Conservation (phyloP, 1,140 invertebrate species). For the Zeugodacus cucurbitae region DNA sequence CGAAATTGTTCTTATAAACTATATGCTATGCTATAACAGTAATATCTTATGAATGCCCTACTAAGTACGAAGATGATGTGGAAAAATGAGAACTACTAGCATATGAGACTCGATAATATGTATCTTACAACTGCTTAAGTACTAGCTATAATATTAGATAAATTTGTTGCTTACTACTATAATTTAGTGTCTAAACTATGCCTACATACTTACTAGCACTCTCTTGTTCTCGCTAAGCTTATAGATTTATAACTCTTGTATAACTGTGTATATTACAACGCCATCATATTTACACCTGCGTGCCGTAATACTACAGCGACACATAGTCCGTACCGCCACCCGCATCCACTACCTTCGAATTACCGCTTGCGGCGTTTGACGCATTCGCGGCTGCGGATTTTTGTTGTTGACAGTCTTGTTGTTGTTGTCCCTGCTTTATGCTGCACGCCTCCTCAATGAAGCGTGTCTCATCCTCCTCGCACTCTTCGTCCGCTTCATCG, state of each 20-base stretch:
- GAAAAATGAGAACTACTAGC: too few species aligned
- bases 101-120: too few species aligned
- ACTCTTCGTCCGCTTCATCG: constrained; percentile 72
- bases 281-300: constrained; percentile 57
- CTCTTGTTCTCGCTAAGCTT: background rate
- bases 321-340: constrained; percentile 55
- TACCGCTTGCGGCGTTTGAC: constrained; percentile 40
- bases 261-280: background rate
- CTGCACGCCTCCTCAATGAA: constrained; percentile 53
- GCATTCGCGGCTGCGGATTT: constrained; percentile 40
- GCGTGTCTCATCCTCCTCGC: constrained; percentile 57
- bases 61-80: too few species aligned
- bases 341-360: constrained; percentile 47
- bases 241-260: background rate
- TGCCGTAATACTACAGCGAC: constrained; percentile 64
- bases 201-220: background rate
- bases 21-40: too few species aligned
- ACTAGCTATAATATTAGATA: background rate
- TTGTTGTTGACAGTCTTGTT: constrained; percentile 46
- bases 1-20: too few species aligned
- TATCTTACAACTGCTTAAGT: background rate
- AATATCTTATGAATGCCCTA: too few species aligned
- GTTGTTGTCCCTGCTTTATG: constrained; percentile 39
- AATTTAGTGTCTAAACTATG: background rate
- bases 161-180: too few species aligned